phyloP scores from a whole-genome alignment of 1,140 invertebrate species.

The Pseudachorutes palmiensis region DNA sequence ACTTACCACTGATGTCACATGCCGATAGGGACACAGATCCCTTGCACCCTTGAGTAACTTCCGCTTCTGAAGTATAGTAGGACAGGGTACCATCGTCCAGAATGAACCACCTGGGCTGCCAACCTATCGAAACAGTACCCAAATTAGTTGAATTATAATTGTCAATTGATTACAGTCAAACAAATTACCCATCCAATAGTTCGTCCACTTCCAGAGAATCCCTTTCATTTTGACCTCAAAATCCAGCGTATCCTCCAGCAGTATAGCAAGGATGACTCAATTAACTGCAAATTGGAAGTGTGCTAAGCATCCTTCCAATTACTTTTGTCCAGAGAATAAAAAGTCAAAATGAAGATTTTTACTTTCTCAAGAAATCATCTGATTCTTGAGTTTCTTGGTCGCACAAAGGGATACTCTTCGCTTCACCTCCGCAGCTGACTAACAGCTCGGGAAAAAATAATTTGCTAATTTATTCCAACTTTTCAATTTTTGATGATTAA shows the following conservation, averaged over 20 bases:
- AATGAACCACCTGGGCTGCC: conserved; percentile 79
- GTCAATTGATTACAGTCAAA: background rate
- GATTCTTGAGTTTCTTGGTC: no score
- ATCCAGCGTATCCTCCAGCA: background rate
- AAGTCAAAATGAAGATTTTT: no score
- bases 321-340: no score
- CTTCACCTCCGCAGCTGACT: no score
- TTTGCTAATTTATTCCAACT: no score
- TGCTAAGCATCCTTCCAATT: no score
- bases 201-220: conserved; percentile 71
- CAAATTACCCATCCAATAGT: conserved; percentile 65
- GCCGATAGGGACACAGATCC: conserved; percentile 71
- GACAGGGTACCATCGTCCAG: conserved; percentile 68
- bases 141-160: background rate
- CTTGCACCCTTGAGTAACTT: conserved; percentile 73
- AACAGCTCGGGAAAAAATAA: no score
- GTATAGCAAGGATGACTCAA: no score
- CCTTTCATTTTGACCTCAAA: conserved; percentile 58
- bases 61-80: conserved; percentile 73
- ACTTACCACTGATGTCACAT: conserved; percentile 68
- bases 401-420: no score
- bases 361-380: no score
- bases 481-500: no score
- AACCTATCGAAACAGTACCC: conserved; percentile 49
- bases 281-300: background rate